Evolutionary conservation across 2,797 vertebrate species (phyloP), one percentile per base, ranked within the genome.

Genomic region (Acanthopagrus latus): DNA sequence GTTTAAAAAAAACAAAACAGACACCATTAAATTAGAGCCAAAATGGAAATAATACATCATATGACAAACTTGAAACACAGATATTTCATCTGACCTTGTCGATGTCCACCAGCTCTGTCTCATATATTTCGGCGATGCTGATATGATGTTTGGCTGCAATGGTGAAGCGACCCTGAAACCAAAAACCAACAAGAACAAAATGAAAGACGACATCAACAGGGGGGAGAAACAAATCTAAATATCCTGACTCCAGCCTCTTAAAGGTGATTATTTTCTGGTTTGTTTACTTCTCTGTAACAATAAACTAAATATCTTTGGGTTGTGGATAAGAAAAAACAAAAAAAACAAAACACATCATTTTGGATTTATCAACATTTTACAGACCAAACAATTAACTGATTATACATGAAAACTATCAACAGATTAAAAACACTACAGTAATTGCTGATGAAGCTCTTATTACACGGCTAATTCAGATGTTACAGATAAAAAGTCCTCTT

Each of bases 101-200:
- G 0, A 98, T 95, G 80, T 98, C 97, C 62, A 97, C 96, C 83
- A 98, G 90, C 81, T 98, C 97, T 0, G 96, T 96, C 93, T 98
- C 97, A 2, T 96, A 98, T 81, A 98, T 95, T 89, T 98, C 97
- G 0, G 97, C 97, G 1, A 98, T 98, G 67, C 94, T 94, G 75
- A 98, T 95, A 89, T 98, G 97, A 86, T 98, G 97, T 83, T 98
- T 98, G 33, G 97, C 97, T 4, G 97, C 97, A 0, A 98, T 98
- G 7, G 97, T 98, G 91, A 98, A 98, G 43, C 97, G 96, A 4
- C 97, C 97, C 97, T 98, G 76, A 20, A 75, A 57, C 7, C 58
- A 7, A 43, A 76, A 16, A 67, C 3, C n/a, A 3, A 33, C 6
- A 14, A 11, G 12, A 52, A 0, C n/a, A 23, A 23, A 25, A 56